Conservation (phyloP, 2,888 invertebrate species). For the Acleris sparsana region DNA sequence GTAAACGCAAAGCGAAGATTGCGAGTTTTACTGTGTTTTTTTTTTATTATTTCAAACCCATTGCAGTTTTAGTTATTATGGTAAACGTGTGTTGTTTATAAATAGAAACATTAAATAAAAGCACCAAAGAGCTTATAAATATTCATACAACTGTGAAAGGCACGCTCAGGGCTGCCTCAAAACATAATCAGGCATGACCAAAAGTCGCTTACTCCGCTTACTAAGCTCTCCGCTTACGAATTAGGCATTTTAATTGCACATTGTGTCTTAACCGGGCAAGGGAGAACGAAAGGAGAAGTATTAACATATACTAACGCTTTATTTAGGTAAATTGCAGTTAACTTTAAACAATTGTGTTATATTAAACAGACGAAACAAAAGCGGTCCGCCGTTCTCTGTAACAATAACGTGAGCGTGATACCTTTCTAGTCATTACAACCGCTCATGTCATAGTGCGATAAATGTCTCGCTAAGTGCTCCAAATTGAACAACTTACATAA, state of each 20-base stretch:
- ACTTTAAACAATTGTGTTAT: conserved; percentile 54
- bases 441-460: conserved; percentile 4
- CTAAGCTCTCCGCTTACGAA: conserved; percentile 29
- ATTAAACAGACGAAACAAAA: conserved; percentile 60
- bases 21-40: neutral
- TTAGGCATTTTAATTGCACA: conserved; percentile 37
- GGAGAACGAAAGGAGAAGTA: conserved; percentile 20
- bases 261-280: conserved; percentile 35
- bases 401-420: conserved; percentile 17
- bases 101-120: neutral
- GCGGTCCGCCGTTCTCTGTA: conserved; percentile 38
- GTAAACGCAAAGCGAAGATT: neutral
- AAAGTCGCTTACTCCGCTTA: conserved; percentile 20
- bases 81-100: too few species aligned
- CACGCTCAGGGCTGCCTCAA: conserved; percentile 1
- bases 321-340: conserved; percentile 43
- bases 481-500: conserved; percentile 23
- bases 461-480: neutral
- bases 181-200: conserved; percentile 27
- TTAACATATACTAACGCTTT: conserved; percentile 36
- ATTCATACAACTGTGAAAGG: neutral
- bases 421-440: conserved; percentile 12
- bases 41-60: too few species aligned
- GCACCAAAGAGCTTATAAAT: neutral
- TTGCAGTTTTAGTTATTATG: too few species aligned